Percentiles rank a stretch among this genome's conserved stretches.
phyloP scores from a whole-genome alignment of 2,113 vertebrate species.

The Bubo scandiacus region DNA sequence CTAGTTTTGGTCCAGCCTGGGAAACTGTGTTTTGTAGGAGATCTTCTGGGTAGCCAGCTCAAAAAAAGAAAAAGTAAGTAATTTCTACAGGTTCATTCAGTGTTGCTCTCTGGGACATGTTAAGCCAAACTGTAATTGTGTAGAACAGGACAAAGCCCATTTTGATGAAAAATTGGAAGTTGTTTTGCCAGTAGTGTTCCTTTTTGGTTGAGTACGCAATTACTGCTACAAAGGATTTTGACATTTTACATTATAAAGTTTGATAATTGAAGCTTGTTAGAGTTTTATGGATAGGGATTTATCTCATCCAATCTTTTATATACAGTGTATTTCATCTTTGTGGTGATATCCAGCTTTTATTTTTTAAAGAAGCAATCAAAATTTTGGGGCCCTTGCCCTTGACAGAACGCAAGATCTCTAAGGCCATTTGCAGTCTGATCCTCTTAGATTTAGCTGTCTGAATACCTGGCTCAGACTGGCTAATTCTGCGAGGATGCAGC shows the following conservation, averaged over 20 bases:
- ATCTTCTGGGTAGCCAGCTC: neutral
- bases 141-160: neutral
- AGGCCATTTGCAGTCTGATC: neutral
- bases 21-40: neutral
- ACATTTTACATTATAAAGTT: neutral
- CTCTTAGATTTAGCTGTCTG: neutral
- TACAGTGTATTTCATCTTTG: neutral
- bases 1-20: neutral
- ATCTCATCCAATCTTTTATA: neutral
- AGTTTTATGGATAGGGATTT: slow-evolving; percentile 20
- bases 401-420: neutral
- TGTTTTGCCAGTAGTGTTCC: neutral
- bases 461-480: slow-evolving; percentile 4
- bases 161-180: neutral
- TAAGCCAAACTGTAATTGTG: neutral
- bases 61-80: rapidly evolving
- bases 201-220: neutral
- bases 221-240: neutral
- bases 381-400: neutral
- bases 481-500: neutral
- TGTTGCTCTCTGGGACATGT: neutral
- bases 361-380: neutral
- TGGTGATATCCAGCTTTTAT: neutral
- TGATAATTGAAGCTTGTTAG: slow-evolving; percentile 6
- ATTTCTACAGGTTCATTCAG: neutral